These are phyloP conservation scores for Saccostrea echinata DNA, from an alignment of 1,140 invertebrate genomes.

Conservation along the genomic window DNA sequence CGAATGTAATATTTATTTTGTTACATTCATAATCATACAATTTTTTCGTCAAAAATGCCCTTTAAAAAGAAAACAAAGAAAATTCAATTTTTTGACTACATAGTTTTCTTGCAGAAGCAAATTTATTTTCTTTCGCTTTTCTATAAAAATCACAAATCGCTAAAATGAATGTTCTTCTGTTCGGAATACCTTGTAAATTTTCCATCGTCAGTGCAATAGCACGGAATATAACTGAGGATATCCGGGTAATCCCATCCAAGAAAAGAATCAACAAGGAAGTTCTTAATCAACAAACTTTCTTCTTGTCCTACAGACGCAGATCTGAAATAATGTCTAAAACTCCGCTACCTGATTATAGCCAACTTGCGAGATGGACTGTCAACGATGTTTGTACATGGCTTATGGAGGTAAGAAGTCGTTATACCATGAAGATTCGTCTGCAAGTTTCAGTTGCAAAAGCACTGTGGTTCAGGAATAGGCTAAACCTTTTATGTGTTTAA, in stretches of 20 bases:
- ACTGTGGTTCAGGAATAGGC: not conserved
- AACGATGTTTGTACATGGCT: constrained; percentile 55
- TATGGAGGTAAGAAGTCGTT: constrained; percentile 41
- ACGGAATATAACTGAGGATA: not conserved
- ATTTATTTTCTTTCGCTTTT: not conserved
- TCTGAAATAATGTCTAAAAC: not conserved
- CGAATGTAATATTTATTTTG: not conserved
- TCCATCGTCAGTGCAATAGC: not conserved
- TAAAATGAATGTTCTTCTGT: not conserved
- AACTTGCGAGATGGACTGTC: constrained; percentile 50
- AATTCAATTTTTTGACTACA: not conserved
- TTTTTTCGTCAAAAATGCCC: no score
- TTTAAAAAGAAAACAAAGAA: no score
- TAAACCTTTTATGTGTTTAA: no score
- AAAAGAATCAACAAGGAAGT: constrained; percentile 26
- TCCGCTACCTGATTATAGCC: constrained; percentile 46
- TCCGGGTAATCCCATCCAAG: not conserved
- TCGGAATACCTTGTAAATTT: not conserved
- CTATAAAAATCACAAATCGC: not conserved
- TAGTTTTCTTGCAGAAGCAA: not conserved
- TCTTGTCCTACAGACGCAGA: not conserved
- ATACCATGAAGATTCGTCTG: not conserved
- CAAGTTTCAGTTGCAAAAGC: no score
- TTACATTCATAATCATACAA: no score
- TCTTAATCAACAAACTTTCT: not conserved